Evolutionary conservation across 2,797 vertebrate genomes (phyloP), one percentile per base, ranked within the genome.

Genomic region (Anguilla pacifica): DNA sequence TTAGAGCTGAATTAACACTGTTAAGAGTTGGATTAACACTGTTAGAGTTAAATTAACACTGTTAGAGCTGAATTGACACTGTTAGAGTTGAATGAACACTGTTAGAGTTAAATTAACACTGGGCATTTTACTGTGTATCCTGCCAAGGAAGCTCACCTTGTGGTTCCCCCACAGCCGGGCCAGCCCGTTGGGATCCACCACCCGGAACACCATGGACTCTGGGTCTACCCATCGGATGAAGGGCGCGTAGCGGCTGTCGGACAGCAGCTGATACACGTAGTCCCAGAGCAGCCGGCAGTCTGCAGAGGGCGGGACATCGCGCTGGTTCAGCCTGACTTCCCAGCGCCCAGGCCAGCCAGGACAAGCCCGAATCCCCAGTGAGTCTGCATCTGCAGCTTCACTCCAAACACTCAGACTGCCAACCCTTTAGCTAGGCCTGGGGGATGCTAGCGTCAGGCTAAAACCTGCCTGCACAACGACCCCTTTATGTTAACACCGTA

Each of bases 81-180:
- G 39, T 2, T 39, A 39, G 39, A 39, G 35, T 39, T 39, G 39
- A 43, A 43, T 43, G 2, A 4, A 43, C 39, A 43, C 39, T 43
- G 39, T 4, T 43, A 39, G 35, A 39, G 35, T 2, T 43, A 43
- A 43, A 43, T 43, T 3, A 43, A 43, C 39, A 43, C 39, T 43
- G 39, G 39, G 39, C 3, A 43, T 43, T 43, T 43, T 43, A 43
- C 39, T 43, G 39, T 43, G 39, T 13, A 53, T 10, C 53, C 53
- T 53, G 53, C 55, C 74, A 0, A 1, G 15, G 11, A 0, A 13
- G 31, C 81, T 94, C 87, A 98, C 97, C 96, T 99, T 99, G 92
- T 99, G 98, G 92, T 97, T 97, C 25, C 98, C 98, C 98, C 98
- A 99, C 89, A 99, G 97, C 85, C 95, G 95, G 25, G 98, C 97